Conservation (phyloP, 2,888 invertebrate genomes). For the Leptopilina drosophilae region DNA sequence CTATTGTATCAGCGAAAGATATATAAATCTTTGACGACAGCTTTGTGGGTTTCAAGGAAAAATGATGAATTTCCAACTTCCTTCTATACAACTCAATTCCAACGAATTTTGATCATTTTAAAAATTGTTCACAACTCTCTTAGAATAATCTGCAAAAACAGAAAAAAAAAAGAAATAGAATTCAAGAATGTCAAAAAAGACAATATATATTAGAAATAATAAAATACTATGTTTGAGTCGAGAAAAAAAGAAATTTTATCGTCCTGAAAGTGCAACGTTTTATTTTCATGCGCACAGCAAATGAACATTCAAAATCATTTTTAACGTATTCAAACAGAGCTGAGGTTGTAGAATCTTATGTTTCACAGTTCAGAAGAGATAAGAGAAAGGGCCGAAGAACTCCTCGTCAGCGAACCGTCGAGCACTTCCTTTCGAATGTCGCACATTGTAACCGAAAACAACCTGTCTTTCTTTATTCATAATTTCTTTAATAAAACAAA, state of each 20-base stretch:
- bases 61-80: background rate
- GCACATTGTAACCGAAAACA: conserved; percentile 39
- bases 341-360: conserved; percentile 40
- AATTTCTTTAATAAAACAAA: background rate
- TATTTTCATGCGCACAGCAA: background rate
- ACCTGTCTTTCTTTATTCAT: conserved; percentile 16
- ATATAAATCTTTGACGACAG: conserved; percentile 5
- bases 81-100: background rate
- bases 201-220: background rate
- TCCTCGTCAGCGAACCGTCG: conserved; percentile 54
- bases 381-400: conserved; percentile 55
- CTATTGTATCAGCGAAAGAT: conserved; percentile 27
- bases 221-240: background rate
- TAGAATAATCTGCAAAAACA: background rate
- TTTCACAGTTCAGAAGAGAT: conserved; percentile 53
- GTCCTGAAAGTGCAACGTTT: background rate
- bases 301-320: background rate
- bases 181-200: background rate
- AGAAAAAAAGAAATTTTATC: background rate
- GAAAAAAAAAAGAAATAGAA: background rate
- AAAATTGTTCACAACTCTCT: too few relatives aligned
- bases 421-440: conserved; percentile 54
- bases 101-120: background rate
- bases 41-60: conserved; percentile 4
- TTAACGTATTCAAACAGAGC: background rate